Evolutionary conservation across 1,140 invertebrate species (phyloP), one percentile per base, ranked within the genome.

Genomic region (Heliconius nattereri): DNA sequence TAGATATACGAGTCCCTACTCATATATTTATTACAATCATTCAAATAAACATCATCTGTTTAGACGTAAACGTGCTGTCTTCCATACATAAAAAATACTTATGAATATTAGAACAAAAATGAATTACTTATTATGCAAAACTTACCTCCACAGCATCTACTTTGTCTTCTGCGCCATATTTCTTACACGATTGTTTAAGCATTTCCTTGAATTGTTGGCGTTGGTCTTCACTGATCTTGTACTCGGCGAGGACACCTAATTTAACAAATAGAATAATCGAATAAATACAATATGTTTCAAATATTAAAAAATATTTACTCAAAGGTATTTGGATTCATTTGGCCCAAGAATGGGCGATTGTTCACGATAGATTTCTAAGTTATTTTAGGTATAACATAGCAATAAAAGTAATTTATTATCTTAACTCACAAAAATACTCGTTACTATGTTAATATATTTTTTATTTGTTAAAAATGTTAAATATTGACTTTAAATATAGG

Each of bases 121-220:
- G 0, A 45, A 16, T 45, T 54, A n/a, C n/a, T n/a, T n/a, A 57
- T 57, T 57, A 9, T 57, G 1, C 52, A 60, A 60, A 66, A 35
- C 78, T 78, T 85, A 92, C 92, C 84, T 89, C 83, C 37, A 91
- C 89, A 23, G 87, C 78, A 2, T 83, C 83, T 26, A 84, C 83
- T 85, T 92, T 90, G 79, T 92, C 91, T 37, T 86, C 90, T 23
- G 88, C 89, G n/a, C 86, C 85, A 45, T 87, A 88, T 73, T 89
- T 89, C 40, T 86, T 85, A 80, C 92, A 94, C 9, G 81, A 76
- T n/a, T 85, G 49, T 11, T 37, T 84, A 8, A 92, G 60, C 29
- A 84, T 72, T 1, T 87, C 76, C 54, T 80, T 88, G 11, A 88
- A 49, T 45, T 88, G 82, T 32, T 86, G 37, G 1, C 77, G 73